These are phyloP conservation scores for Dendronephthya gigantea DNA, from an alignment of 64 coral and sea anemone species.

Conservation along the genomic window DNA sequence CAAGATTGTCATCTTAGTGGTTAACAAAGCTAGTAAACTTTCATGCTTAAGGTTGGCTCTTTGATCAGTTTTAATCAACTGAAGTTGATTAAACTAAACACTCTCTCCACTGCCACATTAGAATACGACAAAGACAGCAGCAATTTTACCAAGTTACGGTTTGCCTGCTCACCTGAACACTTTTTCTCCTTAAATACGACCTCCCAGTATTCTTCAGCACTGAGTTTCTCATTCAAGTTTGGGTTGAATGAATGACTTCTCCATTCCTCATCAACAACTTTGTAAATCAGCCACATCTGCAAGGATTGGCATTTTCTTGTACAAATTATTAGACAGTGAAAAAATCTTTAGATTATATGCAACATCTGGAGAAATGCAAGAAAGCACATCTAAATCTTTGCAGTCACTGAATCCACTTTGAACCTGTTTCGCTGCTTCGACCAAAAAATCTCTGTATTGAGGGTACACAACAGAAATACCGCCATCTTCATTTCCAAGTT, in stretches of 20 bases:
- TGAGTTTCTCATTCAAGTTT: neutral
- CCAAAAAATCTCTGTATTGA: neutral
- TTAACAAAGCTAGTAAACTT: neutral
- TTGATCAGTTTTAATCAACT: slow-evolving; percentile 2
- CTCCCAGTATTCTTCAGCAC: neutral
- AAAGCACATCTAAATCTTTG: neutral
- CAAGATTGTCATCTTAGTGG: neutral
- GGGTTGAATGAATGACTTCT: neutral
- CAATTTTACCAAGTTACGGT: neutral
- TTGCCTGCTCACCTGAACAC: neutral
- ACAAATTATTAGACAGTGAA: neutral
- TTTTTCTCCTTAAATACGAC: neutral
- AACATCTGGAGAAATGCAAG: neutral
- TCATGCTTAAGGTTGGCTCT: neutral
- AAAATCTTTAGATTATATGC: neutral
- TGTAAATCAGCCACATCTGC: neutral
- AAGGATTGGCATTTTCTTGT: neutral
- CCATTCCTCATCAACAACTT: neutral
- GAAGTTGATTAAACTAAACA: neutral
- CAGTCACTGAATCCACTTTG: neutral
- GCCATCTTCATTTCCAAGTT: neutral
- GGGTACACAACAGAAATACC: neutral
- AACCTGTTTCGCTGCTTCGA: neutral
- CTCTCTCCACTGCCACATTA: neutral
- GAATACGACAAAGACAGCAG: neutral